Evolutionary conservation across 2,797 vertebrate species (phyloP).

Genomic region (Chanos chanos): DNA sequence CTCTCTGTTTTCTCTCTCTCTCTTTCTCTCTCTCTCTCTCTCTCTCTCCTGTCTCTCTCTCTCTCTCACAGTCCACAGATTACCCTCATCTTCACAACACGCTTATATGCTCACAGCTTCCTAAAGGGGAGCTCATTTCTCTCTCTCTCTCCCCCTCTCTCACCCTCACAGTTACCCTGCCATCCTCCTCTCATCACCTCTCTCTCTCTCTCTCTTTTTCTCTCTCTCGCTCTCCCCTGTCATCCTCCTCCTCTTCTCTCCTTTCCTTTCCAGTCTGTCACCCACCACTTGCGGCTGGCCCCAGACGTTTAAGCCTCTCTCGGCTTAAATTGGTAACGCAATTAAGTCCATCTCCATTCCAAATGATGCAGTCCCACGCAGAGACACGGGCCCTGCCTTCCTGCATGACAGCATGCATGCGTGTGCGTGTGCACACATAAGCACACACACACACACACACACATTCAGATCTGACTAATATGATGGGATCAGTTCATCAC

Average conservation of each 20-base stretch:
- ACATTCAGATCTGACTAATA: too few relatives aligned
- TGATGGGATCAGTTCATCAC: too few relatives aligned
- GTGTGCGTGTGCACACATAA: too few relatives aligned
- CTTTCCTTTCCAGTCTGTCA: neutral
- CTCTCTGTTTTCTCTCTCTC: neutral
- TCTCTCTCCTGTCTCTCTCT: neutral
- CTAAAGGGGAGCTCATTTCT: conserved; percentile 15
- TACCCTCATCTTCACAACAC: neutral
- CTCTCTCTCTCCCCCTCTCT: neutral
- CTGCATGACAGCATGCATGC: neutral
- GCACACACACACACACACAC: too few relatives aligned
- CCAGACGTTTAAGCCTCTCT: neutral
- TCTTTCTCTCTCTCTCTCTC: neutral
- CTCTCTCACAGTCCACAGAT: neutral
- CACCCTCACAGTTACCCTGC: neutral
- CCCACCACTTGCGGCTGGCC: neutral
- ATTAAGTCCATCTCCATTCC: conserved; percentile 15
- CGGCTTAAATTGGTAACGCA: conserved; percentile 16
- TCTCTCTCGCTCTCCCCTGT: neutral
- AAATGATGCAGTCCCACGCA: neutral
- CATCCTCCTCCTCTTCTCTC: neutral
- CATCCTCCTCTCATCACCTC: neutral
- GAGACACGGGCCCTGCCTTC: neutral
- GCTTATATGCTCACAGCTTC: conserved; percentile 4
- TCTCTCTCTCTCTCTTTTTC: neutral